Evolutionary conservation across 1,140 invertebrate species (phyloP).

Genomic region (Zaprionus nigranus): DNA sequence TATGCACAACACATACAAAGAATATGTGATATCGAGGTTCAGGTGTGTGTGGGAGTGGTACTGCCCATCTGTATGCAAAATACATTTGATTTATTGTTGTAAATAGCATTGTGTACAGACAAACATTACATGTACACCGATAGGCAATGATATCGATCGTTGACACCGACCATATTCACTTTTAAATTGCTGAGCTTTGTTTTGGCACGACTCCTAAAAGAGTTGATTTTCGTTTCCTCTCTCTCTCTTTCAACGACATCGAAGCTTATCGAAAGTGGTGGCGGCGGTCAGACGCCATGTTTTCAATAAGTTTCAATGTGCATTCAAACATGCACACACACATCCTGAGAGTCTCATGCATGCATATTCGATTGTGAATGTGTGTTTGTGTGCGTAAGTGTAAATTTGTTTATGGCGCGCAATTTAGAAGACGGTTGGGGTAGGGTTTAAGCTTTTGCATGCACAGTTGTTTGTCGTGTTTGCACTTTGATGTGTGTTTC

Average conservation of each 20-base stretch:
- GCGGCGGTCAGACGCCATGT: constrained; percentile 34
- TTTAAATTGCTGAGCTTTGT: constrained; percentile 23
- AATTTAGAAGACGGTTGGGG: constrained; percentile 56
- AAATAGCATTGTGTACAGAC: constrained; percentile 29
- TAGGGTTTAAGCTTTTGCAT: constrained; percentile 52
- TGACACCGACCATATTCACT: constrained; percentile 21
- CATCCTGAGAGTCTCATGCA: neutral
- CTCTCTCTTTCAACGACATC: constrained; percentile 12
- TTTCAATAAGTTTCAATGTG: constrained; percentile 57
- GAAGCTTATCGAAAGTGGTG: constrained; percentile 39
- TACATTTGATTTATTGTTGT: constrained; percentile 43
- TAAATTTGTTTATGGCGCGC: constrained; percentile 76
- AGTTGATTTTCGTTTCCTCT: constrained; percentile 18
- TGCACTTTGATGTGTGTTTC: constrained; percentile 14
- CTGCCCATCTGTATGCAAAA: constrained; percentile 27
- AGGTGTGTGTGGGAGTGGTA: constrained; percentile 32
- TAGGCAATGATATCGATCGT: constrained; percentile 38
- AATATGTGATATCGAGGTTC: constrained; percentile 17
- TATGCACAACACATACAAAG: constrained; percentile 39
- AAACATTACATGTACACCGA: constrained; percentile 12
- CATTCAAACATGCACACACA: constrained; percentile 49
- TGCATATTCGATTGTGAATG: neutral
- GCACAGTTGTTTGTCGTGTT: constrained; percentile 17
- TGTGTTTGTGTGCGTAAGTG: constrained; percentile 12
- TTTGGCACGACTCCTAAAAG: constrained; percentile 13